These are phyloP conservation scores for Drosophila repleta DNA, from an alignment of 1,140 invertebrate genomes.

Conservation along the genomic window DNA sequence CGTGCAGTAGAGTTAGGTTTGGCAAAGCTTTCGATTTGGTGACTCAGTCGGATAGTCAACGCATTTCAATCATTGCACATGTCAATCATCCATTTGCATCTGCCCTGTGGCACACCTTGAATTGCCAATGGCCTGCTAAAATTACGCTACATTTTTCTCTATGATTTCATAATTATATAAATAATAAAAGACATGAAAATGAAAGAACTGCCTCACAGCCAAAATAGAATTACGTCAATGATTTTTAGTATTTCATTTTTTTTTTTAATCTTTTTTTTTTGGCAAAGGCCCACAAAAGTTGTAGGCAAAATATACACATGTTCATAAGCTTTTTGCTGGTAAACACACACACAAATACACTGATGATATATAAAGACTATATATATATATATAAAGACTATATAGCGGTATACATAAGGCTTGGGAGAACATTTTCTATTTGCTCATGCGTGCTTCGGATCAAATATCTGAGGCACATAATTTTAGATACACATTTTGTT, in stretches of 20 bases:
- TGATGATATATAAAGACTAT: conserved; percentile 11
- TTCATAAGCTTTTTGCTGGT: conserved; percentile 39
- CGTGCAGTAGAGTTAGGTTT: no score
- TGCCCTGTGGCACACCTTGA: conserved; percentile 50
- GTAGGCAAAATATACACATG: conserved; percentile 58
- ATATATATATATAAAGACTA: conserved; percentile 23
- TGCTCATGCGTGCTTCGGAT: conserved; percentile 63
- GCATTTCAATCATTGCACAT: conserved; percentile 42
- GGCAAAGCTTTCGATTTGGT: neutral
- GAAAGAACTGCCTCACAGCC: conserved; percentile 54
- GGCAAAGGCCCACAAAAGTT: conserved; percentile 69
- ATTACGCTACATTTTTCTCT: conserved; percentile 41
- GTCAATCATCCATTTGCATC: conserved; percentile 33
- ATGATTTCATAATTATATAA: conserved; percentile 80
- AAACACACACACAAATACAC: conserved; percentile 31
- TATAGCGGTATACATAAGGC: conserved; percentile 60
- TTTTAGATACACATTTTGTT: conserved; percentile 39
- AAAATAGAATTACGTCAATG: conserved; percentile 77
- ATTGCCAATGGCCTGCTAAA: conserved; percentile 19
- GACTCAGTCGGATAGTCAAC: conserved; percentile 26
- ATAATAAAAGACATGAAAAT: conserved; percentile 31
- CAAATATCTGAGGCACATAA: conserved; percentile 67
- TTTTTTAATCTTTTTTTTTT: conserved; percentile 64
- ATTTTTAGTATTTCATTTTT: conserved; percentile 35
- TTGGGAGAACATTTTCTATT: conserved; percentile 48